Percentiles rank a stretch among this genome's conserved stretches.
These are phyloP conservation scores for Axea sp. DNA, from an alignment of 2,888 invertebrate genomes.

Conservation along the genomic window DNA sequence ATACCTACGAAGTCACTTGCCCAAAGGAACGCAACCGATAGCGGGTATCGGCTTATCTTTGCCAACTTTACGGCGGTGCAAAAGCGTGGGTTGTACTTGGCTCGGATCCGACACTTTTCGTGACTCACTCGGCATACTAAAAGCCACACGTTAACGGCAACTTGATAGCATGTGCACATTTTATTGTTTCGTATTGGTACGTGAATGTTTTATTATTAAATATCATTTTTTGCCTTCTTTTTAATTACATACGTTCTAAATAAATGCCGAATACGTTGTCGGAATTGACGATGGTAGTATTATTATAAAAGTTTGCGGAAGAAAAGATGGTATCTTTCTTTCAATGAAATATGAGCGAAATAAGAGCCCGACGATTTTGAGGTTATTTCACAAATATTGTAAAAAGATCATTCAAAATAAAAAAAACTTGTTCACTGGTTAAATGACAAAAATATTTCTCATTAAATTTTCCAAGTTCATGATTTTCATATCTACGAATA, in stretches of 20 bases:
- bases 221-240: constrained; percentile 45
- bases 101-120: constrained; percentile 62
- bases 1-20: constrained; percentile 53
- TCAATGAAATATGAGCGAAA: constrained; percentile 7
- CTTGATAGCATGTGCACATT: constrained; percentile 60
- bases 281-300: constrained; percentile 34
- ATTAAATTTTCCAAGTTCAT: too few relatives aligned
- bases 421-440: too few relatives aligned
- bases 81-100: constrained; percentile 63
- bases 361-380: too few relatives aligned
- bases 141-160: constrained; percentile 61
- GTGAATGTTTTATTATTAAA: constrained; percentile 60
- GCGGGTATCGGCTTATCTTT: constrained; percentile 60
- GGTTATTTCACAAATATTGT: too few relatives aligned
- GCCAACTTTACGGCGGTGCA: constrained; percentile 62
- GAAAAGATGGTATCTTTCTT: constrained; percentile 19
- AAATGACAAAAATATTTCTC: too few relatives aligned
- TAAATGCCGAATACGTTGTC: constrained; percentile 48
- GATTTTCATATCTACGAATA: too few relatives aligned
- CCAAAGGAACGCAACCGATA: constrained; percentile 63
- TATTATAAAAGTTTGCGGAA: constrained; percentile 24
- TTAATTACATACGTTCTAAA: constrained; percentile 52
- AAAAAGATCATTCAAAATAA: too few relatives aligned
- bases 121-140: constrained; percentile 63
- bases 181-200: constrained; percentile 61